These are phyloP conservation scores for Crypturellus tataupa DNA, from an alignment of 2,797 vertebrate species.

Conservation along the genomic window DNA sequence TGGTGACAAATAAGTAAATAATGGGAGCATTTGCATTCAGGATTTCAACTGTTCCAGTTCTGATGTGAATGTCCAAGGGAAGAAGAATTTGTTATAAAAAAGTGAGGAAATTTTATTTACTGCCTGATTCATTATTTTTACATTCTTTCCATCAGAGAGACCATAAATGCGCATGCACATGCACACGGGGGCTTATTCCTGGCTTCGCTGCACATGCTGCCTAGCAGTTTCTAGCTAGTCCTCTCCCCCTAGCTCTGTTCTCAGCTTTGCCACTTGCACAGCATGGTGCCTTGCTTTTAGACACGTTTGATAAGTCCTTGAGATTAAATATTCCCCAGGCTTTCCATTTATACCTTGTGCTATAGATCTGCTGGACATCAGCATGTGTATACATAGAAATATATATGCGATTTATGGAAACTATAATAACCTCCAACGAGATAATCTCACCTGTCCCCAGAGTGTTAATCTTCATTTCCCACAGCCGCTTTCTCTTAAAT, in stretches of 20 bases:
- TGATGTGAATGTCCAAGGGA: neutral
- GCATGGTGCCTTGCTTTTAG: neutral
- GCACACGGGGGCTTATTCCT: too few species aligned
- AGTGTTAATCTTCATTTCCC: constrained; percentile 53
- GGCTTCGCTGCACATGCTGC: neutral
- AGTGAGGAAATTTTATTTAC: neutral
- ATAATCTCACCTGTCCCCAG: constrained; percentile 33
- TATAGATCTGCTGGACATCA: constrained; percentile 8
- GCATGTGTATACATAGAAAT: neutral
- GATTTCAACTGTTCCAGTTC: neutral
- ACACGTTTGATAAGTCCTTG: neutral
- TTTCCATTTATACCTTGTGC: neutral
- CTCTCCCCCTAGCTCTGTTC: neutral
- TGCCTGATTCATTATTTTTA: neutral
- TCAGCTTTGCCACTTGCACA: neutral
- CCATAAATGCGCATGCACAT: neutral
- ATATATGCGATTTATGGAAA: constrained; percentile 6
- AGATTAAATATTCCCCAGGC: constrained; percentile 27
- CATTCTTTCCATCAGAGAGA: neutral
- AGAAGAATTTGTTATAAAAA: neutral
- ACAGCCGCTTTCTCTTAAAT: constrained; percentile 12
- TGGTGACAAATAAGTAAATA: neutral
- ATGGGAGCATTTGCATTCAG: neutral
- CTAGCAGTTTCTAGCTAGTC: neutral
- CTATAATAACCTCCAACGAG: neutral